Evolutionary conservation across 1,140 invertebrate species (phyloP).

Genomic region (Periplaneta americana): DNA sequence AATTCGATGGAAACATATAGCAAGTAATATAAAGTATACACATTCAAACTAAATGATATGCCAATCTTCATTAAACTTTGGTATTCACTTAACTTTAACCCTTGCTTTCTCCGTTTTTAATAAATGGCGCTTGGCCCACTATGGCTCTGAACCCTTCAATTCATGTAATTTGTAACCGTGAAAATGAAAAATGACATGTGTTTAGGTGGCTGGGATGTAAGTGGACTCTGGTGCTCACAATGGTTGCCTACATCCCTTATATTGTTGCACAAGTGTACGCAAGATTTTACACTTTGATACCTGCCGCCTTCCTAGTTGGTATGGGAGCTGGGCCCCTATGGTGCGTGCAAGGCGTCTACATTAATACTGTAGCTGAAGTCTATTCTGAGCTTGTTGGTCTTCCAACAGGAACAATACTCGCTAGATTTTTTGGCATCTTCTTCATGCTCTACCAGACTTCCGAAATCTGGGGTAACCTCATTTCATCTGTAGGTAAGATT

Average conservation of each 20-base stretch:
- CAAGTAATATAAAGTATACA: too few relatives aligned
- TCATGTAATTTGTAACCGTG: too few relatives aligned
- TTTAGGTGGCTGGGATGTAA: constrained; percentile 44
- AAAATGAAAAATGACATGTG: too few relatives aligned
- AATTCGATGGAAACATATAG: too few relatives aligned
- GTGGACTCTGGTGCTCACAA: constrained; percentile 47
- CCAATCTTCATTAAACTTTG: too few relatives aligned
- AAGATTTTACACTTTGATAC: constrained; percentile 41
- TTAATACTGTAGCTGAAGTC: constrained; percentile 45
- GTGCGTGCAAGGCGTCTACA: constrained; percentile 53
- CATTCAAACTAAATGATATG: too few relatives aligned
- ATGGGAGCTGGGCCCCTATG: constrained; percentile 51
- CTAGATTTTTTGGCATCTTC: constrained; percentile 55
- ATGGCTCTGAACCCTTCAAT: too few relatives aligned
- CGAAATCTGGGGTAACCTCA: constrained; percentile 49
- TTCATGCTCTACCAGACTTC: constrained; percentile 55
- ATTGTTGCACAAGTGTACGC: constrained; percentile 53
- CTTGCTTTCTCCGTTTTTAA: too few relatives aligned
- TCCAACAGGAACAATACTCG: constrained; percentile 41
- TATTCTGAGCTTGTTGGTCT: constrained; percentile 32
- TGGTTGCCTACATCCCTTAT: constrained; percentile 48
- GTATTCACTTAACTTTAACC: too few relatives aligned
- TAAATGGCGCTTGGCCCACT: background rate
- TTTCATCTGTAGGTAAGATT: constrained; percentile 45
- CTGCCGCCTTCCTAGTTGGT: constrained; percentile 43